Percentiles rank a stretch among this genome's conserved stretches.
Conservation (phyloP, 2,797 vertebrate genomes). For the Cossypha dichroa region DNA sequence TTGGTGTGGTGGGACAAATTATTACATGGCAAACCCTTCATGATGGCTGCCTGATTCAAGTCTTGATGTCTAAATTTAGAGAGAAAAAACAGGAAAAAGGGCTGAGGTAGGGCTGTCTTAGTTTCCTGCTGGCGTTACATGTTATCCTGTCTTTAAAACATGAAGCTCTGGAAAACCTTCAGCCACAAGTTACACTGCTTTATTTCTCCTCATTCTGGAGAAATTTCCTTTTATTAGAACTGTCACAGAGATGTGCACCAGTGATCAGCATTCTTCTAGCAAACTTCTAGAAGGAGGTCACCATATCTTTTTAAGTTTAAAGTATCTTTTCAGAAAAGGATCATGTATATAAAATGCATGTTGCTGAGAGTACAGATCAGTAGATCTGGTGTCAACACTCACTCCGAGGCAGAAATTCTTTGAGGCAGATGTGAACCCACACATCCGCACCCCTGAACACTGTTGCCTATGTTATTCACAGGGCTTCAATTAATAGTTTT, state of each 20-base stretch:
- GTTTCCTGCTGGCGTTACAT: background rate
- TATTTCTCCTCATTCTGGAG: background rate
- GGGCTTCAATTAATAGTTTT: background rate
- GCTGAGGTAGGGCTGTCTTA: background rate
- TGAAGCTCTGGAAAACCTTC: background rate
- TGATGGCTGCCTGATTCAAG: background rate
- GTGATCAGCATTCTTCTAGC: background rate
- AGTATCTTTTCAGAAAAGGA: background rate
- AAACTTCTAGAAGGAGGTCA: background rate
- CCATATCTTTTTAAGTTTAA: background rate
- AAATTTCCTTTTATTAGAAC: background rate
- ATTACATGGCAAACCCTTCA: background rate
- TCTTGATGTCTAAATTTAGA: background rate
- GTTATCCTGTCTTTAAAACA: background rate
- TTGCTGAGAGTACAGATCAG: background rate
- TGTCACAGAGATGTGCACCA: background rate
- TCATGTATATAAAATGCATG: background rate
- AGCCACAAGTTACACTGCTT: background rate
- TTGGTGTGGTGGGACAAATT: background rate
- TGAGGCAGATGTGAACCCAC: background rate
- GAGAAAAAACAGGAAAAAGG: background rate
- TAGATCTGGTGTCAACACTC: background rate
- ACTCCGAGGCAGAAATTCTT: background rate
- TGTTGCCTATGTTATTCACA: background rate
- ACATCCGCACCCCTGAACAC: accelerated